Base-by-base conservation (phyloP, 2,113 vertebrate species). In the Alosa alosa region DNA sequence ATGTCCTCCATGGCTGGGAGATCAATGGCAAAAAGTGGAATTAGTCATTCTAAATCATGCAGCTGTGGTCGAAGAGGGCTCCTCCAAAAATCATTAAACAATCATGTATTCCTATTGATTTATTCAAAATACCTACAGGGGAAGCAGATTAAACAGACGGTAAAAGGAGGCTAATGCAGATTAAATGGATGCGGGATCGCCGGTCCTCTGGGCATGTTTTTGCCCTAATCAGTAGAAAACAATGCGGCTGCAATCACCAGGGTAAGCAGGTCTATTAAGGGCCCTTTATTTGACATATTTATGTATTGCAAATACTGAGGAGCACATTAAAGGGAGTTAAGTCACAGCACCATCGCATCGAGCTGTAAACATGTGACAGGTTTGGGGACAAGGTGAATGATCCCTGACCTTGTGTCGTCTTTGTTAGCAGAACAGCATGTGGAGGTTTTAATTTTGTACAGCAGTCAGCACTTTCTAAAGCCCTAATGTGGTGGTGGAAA, bases 41-140 rank as follows among this genome's bases (percentile, higher is more conserved):
- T 99, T 98, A 99, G 97, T 98, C 96, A 97, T 99, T 98, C 96
- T 97, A 97, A 98, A 97, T 98, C 97, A 98, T 96, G 96, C 96
- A 95, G 96, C 96, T 93, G 94, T 97, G 97, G 96, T 98, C 96
- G 95, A 98, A 97, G 95, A 95, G 95, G 96, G 96, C 96, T 96
- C 96, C 97, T 97, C 96, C 96, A 95, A 96, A 99, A 99, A 99
- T 99, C 98, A 98, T 99, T 99, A 99, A 98, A 97, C 97, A 99
- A 99, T 99, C 98, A 99, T 99, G 98, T 99, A 98, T 99, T 97
- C 96, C 94, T 96, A 99, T 99, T 97, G 98, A 99, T 99, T 99
- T 99, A 99, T 99, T 99, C 97, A 98, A 98, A 99, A 98, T 96
- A 98, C 96, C 97, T 97, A 97, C 96, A 97, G 94, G 94, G 95